phyloP scores from a whole-genome alignment of 2,888 invertebrate species.

The Agrenia bidenticulata region DNA sequence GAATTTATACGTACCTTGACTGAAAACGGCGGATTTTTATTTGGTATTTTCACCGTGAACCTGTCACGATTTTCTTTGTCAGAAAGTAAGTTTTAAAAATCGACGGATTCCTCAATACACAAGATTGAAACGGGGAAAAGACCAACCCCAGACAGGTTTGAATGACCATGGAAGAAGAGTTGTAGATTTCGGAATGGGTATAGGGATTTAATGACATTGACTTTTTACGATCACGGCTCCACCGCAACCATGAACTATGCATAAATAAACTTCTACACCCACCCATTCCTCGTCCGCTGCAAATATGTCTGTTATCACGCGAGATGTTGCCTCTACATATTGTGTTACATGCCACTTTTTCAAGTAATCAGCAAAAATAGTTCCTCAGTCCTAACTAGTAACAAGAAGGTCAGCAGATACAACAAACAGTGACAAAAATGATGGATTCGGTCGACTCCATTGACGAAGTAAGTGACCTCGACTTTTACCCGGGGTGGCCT shows the following conservation, averaged over 20 bases:
- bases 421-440: not conserved
- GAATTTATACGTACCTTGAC: too few species aligned
- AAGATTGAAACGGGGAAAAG: too few species aligned
- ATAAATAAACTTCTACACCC: not conserved
- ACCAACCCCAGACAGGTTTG: too few species aligned
- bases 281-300: not conserved
- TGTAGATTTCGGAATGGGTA: too few species aligned
- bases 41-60: too few species aligned
- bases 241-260: constrained; percentile 7
- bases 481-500: constrained; percentile 14
- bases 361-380: not conserved
- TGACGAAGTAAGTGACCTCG: constrained; percentile 6
- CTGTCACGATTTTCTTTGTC: too few species aligned
- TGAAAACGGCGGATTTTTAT: too few species aligned
- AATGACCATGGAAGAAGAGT: too few species aligned
- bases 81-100: too few species aligned
- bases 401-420: constrained; percentile 8
- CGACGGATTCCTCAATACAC: too few species aligned
- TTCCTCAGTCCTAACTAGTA: not conserved
- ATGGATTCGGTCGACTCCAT: not conserved
- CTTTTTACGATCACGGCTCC: not conserved
- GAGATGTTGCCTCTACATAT: not conserved
- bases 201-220: not conserved
- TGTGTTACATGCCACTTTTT: not conserved
- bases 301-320: not conserved